Conservation (phyloP, 2,888 invertebrate genomes). For the Drosophila nr. fundita region DNA sequence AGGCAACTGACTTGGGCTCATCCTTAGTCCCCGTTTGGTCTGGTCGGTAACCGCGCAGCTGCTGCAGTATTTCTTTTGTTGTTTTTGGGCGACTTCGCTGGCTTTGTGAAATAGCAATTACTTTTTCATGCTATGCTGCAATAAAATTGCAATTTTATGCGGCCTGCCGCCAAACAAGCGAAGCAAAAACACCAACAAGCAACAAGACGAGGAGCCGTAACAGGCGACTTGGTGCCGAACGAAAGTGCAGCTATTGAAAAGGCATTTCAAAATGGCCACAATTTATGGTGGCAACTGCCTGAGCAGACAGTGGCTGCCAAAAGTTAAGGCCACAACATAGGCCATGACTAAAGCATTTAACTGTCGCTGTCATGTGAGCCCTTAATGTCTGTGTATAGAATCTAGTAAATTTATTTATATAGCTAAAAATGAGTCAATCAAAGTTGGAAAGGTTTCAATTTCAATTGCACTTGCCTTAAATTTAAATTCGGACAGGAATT, state of each 20-base stretch:
- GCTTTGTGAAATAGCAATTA: slow-evolving; percentile 80
- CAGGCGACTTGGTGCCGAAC: slow-evolving; percentile 10
- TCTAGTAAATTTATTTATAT: slow-evolving; percentile 2
- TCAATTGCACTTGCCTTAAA: not conserved
- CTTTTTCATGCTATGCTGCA: slow-evolving; percentile 80
- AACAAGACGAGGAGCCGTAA: slow-evolving; percentile 11
- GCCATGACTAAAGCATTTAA: slow-evolving; percentile 47
- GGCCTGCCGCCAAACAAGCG: slow-evolving; percentile 73
- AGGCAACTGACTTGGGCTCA: slow-evolving; percentile 38
- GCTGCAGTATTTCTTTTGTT: slow-evolving; percentile 57
- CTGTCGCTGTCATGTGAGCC: slow-evolving; percentile 33
- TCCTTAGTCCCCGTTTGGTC: slow-evolving; percentile 18
- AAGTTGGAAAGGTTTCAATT: not conserved
- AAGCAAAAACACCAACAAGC: slow-evolving; percentile 37
- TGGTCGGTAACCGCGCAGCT: slow-evolving; percentile 55
- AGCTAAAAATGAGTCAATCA: not conserved
- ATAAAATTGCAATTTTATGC: slow-evolving; percentile 81
- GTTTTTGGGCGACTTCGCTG: slow-evolving; percentile 35
- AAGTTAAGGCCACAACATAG: slow-evolving; percentile 48
- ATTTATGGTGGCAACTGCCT: slow-evolving; percentile 51
- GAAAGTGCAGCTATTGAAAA: slow-evolving; percentile 77
- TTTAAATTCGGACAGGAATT: not conserved
- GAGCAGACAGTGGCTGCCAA: slow-evolving; percentile 33
- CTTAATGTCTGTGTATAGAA: slow-evolving; percentile 29
- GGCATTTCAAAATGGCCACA: slow-evolving; percentile 70